These are phyloP conservation scores for Myioborus miniatus DNA, from an alignment of 2,797 vertebrate species.

Conservation along the genomic window DNA sequence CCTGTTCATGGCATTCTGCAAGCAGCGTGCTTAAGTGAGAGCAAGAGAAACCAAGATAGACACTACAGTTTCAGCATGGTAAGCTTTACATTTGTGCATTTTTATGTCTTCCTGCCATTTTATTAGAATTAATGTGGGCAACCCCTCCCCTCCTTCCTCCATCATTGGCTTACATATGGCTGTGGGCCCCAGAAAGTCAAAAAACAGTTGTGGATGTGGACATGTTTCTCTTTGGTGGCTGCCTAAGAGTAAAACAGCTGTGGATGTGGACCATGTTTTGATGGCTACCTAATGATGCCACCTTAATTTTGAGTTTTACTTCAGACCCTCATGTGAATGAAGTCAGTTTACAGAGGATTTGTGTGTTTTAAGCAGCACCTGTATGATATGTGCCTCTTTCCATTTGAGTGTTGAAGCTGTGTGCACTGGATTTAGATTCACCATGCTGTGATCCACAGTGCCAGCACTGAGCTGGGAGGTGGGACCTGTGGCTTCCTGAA, in stretches of 20 bases:
- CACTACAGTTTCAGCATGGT: background rate
- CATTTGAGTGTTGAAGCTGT: background rate
- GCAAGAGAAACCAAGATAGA: background rate
- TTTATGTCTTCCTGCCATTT: background rate
- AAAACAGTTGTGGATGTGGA: background rate
- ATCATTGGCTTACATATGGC: background rate
- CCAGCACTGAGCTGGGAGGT: background rate
- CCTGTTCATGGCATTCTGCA: background rate
- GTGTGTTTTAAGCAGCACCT: background rate
- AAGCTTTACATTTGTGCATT: background rate
- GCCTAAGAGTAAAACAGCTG: background rate
- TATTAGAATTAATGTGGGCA: background rate
- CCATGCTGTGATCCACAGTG: rapidly evolving
- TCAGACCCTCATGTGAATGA: background rate
- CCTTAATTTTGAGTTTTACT: background rate
- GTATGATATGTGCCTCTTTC: rapidly evolving
- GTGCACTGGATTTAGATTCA: background rate
- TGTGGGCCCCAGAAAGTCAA: background rate
- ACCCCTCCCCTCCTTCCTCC: background rate
- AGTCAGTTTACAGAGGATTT: background rate
- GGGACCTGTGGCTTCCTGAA: background rate
- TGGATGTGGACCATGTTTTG: background rate
- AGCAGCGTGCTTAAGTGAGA: background rate
- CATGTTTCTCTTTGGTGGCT: background rate
- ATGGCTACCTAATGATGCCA: background rate